Percentiles rank a stretch among this genome's conserved stretches.
Conservation (phyloP, 2,113 vertebrate species). For the Vidua macroura region DNA sequence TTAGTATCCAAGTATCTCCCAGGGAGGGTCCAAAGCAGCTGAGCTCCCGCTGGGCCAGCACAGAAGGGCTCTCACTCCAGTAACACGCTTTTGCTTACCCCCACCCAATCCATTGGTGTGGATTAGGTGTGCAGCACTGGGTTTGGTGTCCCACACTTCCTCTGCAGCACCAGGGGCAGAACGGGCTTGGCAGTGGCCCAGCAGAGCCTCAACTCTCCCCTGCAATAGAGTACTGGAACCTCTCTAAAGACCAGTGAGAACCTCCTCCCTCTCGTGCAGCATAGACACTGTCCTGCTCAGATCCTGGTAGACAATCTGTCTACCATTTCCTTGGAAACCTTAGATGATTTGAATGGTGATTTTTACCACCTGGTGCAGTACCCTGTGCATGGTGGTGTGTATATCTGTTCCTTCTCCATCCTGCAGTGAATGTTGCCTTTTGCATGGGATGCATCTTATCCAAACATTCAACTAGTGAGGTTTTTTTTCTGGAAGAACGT, state of each 20-base stretch:
- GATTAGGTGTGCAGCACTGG: neutral
- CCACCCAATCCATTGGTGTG: neutral
- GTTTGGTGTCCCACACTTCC: accelerated
- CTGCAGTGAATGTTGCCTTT: neutral
- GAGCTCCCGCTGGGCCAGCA: neutral
- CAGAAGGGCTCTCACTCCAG: neutral
- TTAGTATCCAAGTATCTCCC: neutral
- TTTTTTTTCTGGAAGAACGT: neutral
- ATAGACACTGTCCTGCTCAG: neutral
- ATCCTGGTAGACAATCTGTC: accelerated
- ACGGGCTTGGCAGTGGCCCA: accelerated
- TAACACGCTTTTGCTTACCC: neutral
- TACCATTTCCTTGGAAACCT: neutral
- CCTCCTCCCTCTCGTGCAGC: neutral
- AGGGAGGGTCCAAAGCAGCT: neutral
- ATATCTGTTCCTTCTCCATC: neutral
- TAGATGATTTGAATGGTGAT: neutral
- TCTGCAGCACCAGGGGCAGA: neutral
- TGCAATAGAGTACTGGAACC: neutral
- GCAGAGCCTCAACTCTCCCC: neutral
- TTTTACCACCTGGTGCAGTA: neutral
- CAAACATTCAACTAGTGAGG: neutral
- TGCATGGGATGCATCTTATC: accelerated
- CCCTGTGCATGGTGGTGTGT: neutral
- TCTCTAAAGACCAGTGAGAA: neutral